Conservation (phyloP, 2,113 vertebrate species). For the Rhinogobius similis region DNA sequence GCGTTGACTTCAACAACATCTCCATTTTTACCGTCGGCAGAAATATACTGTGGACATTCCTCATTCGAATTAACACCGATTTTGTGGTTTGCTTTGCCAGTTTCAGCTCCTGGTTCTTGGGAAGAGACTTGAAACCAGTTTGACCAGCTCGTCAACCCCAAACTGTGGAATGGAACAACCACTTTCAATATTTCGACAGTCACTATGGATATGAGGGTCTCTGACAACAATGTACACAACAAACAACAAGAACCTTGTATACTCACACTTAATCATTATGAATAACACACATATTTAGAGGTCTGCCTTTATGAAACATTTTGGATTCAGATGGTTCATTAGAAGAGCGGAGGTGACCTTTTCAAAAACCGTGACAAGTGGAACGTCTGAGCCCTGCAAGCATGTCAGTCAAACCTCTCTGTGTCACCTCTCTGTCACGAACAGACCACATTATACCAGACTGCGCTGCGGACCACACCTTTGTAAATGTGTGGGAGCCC, state of each 20-base stretch:
- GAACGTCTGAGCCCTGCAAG: constrained; percentile 74
- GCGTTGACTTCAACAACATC: no score
- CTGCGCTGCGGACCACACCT: constrained; percentile 42
- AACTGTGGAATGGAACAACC: not conserved
- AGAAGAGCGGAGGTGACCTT: constrained; percentile 77
- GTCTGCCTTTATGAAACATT: not conserved
- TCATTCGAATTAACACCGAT: no score
- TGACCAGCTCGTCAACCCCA: not conserved
- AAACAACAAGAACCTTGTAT: not conserved
- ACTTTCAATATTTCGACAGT: not conserved
- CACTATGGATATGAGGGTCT: not conserved
- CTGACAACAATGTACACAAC: no score
- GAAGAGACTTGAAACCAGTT: no score
- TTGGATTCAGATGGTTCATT: constrained; percentile 75
- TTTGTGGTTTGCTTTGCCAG: no score
- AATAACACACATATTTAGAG: not conserved
- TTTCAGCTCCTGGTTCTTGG: no score
- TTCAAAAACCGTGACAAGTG: constrained; percentile 75
- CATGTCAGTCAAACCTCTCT: constrained; percentile 71
- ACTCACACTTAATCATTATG: not conserved
- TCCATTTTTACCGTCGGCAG: no score
- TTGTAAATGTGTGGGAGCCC: constrained; percentile 9
- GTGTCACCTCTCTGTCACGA: constrained; percentile 57
- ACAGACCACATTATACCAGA: constrained; percentile 61
- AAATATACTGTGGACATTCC: no score